phyloP scores from a whole-genome alignment of 2,797 vertebrate species.

The Cephalopachus bancanus region DNA sequence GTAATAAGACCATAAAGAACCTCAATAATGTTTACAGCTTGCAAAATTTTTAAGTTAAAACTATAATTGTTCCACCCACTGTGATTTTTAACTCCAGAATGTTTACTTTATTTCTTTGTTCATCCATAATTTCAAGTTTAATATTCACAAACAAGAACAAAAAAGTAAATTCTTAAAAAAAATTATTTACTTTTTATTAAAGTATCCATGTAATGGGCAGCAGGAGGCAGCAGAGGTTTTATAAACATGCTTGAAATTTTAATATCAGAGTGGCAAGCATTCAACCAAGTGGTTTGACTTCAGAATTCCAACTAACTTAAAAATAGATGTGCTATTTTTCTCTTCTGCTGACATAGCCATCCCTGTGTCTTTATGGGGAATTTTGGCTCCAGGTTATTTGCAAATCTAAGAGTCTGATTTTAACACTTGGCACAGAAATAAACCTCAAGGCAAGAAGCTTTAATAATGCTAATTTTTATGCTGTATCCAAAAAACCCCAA shows the following conservation, averaged over 20 bases:
- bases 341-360: constrained; percentile 92
- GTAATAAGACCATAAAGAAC: not conserved
- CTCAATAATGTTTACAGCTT: not conserved
- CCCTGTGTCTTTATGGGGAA: constrained; percentile 88
- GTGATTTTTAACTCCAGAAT: constrained; percentile 6
- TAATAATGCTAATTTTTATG: constrained; percentile 24
- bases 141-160: not conserved
- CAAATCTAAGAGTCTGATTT: constrained; percentile 84
- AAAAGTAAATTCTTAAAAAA: constrained; percentile 18
- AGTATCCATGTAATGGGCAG: constrained; percentile 71
- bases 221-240: constrained; percentile 90
- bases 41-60: constrained; percentile 27
- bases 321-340: constrained; percentile 95
- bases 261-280: constrained; percentile 71
- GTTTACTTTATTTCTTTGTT: constrained; percentile 11
- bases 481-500: not conserved
- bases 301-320: constrained; percentile 92
- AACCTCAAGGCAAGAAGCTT: constrained; percentile 16
- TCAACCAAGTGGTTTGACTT: constrained; percentile 78
- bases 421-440: constrained; percentile 47
- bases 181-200: not conserved
- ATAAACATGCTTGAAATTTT: not conserved
- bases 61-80: not conserved
- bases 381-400: constrained; percentile 86
- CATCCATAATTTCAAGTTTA: constrained; percentile 5